A percentile compares a stretch with the other conserved stretches of the same genome.
phyloP scores from a whole-genome alignment of 35 echinoderm and acorn worm species.

The Strongylocentrotus purpuratus region DNA sequence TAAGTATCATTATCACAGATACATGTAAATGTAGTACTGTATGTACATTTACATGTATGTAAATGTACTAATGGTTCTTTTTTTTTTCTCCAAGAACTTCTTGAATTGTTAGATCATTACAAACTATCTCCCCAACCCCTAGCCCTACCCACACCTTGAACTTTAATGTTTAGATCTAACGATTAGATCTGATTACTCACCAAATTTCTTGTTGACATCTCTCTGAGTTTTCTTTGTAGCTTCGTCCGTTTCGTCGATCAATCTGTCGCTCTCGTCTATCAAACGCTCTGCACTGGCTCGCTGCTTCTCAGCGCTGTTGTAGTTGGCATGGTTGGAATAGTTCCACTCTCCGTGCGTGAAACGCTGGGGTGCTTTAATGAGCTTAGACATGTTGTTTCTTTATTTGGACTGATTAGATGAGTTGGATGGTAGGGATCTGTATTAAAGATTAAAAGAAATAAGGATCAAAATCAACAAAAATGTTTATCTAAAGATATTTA shows the following conservation, averaged over 20 bases:
- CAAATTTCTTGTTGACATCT: conserved; percentile 99
- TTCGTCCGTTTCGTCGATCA: conserved; percentile 97
- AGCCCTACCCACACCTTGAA: no score
- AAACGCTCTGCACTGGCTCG: conserved; percentile 92
- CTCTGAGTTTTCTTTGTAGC: conserved; percentile 92
- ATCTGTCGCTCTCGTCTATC: conserved; percentile 86
- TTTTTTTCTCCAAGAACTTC: no score
- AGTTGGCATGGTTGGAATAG: conserved; percentile 91
- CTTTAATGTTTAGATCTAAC: no score
- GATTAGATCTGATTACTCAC: conserved; percentile 57
- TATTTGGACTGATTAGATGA: not conserved
- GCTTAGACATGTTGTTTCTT: conserved; percentile 83
- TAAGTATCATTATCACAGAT: no score
- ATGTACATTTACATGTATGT: no score
- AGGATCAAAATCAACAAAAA: not conserved
- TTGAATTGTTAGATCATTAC: no score
- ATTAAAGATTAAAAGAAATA: not conserved
- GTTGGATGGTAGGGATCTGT: not conserved
- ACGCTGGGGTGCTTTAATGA: conserved; percentile 84
- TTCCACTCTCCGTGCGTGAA: conserved; percentile 91
- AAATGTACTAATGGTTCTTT: no score
- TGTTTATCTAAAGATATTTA: no score
- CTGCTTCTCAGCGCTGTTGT: conserved; percentile 98
- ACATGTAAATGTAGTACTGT: no score
- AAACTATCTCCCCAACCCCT: no score